Base-by-base conservation (phyloP, 1,140 invertebrate species). In the Trachymyrmex septentrionalis region DNA sequence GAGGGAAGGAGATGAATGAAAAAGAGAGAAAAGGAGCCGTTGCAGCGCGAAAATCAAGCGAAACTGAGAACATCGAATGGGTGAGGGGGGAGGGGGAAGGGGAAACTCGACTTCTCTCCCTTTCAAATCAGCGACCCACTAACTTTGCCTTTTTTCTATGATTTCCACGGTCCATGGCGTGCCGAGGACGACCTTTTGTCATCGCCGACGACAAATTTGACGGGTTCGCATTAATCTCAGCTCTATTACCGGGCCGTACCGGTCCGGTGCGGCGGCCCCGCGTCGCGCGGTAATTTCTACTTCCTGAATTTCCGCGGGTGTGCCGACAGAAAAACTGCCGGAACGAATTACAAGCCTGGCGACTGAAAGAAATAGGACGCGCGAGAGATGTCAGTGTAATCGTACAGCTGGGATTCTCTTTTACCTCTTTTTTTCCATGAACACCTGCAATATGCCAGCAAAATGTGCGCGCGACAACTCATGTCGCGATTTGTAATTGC, bases 131-230 rank as follows among this genome's bases (percentile, higher is more conserved):
- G 63, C 61, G 73, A 55, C 69, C 57, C 24, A 71, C 67, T 88
- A 30, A 59, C 67, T 77, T 75, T 38, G 30, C 27, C 48, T 10
- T 81, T 86, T 86, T 67, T 87, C 81, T 50, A 57, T 44, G 73
- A 59, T 59, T 77, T 55, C 27, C 50, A 77, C 84, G 44, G 66
- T 82, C 64, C 75, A 67, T 24, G 59, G 61, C 67, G 34, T 44
- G 63, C 78, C 67, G 44, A 34, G 64, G 63, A 63, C 66, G 75
- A 91, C 88, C 91, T 91, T 91, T 92, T 73, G 86, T 92, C 89
- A 91, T 85, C 72, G 66, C 59, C 80, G 75, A 73, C 89, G 91
- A 92, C 91, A 92, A 92, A 92, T 93, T 93, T 91, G 91, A 93
- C 88, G 76, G 78, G 84, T 38, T 55, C 53, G 84, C 89, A 93